Base-by-base conservation (phyloP, 2,113 vertebrate genomes). In the Sphaerodactylus townsendi region DNA sequence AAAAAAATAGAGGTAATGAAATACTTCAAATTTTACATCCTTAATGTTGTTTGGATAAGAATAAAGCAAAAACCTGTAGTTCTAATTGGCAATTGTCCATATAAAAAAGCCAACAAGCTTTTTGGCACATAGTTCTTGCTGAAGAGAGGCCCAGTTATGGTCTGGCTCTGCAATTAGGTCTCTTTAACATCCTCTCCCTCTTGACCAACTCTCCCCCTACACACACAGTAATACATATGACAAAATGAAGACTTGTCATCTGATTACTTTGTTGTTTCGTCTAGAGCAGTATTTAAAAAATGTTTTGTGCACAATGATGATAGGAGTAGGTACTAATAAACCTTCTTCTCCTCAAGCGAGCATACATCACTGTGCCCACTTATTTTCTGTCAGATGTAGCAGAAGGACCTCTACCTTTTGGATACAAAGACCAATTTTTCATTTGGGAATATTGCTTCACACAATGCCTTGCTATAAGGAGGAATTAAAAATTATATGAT, bases 1-100 rank as follows among this genome's bases (percentile, higher is more conserved):
- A 90, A 68, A 89, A 92, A 93, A 93, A 84, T 75, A 86, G 82
- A 19, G 17, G 37, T 73, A 93, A 81, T 77, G 37, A 87, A 88
- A 90, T 81, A 84, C 53, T 88, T 90, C 72, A 19, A 4, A 46
- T 88, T 91, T 86, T 90, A 10, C 66, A 85, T 92, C 56, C 76
- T 91, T 86, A 50, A 19, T 75, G 74, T 21, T 84, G 50, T 87
- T 91, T 91, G 88, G 77, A 90, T 91, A 39, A 77, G 39, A 92
- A 83, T 85, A 91, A 90, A 77, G 86, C 65, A 75, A 89, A 91
- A 85, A 8, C 4, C 14, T 21, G 53, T 39, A 53, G 10, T 28
- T 85, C 50, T 39, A 85, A 44, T 0, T 87, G 78, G 68, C 80
- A 1, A 33, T 28, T 79, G 46, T 91, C 82, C 86, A 78, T 15